These are phyloP conservation scores for Corynorhinus townsendii DNA, from an alignment of 2,113 vertebrate genomes.

Conservation along the genomic window DNA sequence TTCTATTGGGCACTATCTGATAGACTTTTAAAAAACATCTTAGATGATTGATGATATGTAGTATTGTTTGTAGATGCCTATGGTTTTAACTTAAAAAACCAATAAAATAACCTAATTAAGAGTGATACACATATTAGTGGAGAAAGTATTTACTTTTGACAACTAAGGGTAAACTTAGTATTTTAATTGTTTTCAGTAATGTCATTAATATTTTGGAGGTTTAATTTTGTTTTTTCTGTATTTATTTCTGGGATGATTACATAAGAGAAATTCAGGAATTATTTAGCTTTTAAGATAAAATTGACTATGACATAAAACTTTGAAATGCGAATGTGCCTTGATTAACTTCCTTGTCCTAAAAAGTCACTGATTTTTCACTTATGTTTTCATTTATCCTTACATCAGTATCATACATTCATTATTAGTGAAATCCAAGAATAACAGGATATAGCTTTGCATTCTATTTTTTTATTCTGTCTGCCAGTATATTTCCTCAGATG, in stretches of 20 bases:
- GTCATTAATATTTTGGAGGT: neutral
- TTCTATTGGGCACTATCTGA: slow-evolving; percentile 18
- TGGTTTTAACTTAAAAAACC: slow-evolving; percentile 13
- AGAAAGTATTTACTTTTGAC: neutral
- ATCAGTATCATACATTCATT: neutral
- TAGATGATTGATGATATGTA: slow-evolving; percentile 20
- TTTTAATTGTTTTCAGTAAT: neutral
- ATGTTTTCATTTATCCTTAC: neutral
- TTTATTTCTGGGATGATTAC: neutral
- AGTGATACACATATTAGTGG: neutral
- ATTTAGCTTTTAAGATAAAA: neutral
- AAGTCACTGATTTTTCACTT: neutral
- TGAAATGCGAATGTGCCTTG: neutral
- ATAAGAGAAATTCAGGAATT: neutral
- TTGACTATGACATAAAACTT: neutral
- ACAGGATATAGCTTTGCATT: neutral
- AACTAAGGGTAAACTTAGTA: neutral
- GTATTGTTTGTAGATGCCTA: neutral
- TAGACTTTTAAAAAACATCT: neutral
- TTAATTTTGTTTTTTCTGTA: neutral
- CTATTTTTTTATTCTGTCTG: neutral
- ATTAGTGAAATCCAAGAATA: too few species aligned
- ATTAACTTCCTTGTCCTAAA: neutral
- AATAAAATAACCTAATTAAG: slow-evolving; percentile 1
- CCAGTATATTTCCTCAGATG: neutral